These are phyloP conservation scores for Ctenomys sociabilis DNA, from an alignment of 2,113 vertebrate species.

Conservation along the genomic window DNA sequence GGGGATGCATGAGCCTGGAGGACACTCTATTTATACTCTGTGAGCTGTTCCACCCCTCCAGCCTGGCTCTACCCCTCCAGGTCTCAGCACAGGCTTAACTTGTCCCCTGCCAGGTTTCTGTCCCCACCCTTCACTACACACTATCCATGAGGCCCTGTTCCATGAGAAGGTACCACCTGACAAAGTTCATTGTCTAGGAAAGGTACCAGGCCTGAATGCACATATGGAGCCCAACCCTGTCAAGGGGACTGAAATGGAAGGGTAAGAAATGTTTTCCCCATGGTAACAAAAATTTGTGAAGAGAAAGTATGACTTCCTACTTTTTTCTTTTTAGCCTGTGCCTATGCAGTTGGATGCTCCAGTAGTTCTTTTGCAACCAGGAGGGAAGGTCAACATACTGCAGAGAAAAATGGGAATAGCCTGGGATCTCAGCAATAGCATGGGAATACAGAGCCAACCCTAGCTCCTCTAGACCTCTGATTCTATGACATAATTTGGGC, in stretches of 20 bases:
- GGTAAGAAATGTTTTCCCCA: not conserved
- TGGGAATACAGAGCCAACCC: not conserved
- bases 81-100: not conserved
- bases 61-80: too few relatives aligned
- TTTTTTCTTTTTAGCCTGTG: not conserved
- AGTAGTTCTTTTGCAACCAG: not conserved
- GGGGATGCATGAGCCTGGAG: not conserved
- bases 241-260: not conserved
- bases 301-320: not conserved
- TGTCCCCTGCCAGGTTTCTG: too few relatives aligned
- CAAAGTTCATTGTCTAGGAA: not conserved
- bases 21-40: accelerated
- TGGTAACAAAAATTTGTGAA: not conserved
- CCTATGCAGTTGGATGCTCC: not conserved
- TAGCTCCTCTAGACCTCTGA: not conserved
- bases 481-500: not conserved
- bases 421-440: not conserved
- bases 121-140: too few relatives aligned
- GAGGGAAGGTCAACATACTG: not conserved
- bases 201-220: not conserved
- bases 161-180: not conserved
- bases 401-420: not conserved
- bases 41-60: not conserved
- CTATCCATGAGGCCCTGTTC: not conserved
- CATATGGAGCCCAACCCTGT: not conserved